A percentile compares a stretch with the other conserved stretches of the same genome.
Conservation (phyloP, 64 coral and sea anemone genomes). For the Cladopsammia gracilis region DNA sequence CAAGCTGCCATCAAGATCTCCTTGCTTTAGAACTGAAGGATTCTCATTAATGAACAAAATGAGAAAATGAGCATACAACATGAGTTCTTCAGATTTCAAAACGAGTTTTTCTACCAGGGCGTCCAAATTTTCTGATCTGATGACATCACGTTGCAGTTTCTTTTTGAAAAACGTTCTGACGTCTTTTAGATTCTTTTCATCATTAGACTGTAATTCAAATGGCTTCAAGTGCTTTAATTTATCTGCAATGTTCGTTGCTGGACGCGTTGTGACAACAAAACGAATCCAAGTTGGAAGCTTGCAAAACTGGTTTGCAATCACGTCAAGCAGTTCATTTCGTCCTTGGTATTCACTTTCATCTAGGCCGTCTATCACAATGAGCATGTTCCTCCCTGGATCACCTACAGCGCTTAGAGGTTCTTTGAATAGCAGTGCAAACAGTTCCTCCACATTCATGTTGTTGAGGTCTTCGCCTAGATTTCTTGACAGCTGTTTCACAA, state of each 20-base stretch:
- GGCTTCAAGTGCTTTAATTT: not conserved
- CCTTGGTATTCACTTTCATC: conserved; percentile 40
- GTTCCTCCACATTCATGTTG: conserved; percentile 52
- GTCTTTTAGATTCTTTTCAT: not conserved
- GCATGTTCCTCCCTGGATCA: not conserved
- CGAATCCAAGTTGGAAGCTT: conserved; percentile 32
- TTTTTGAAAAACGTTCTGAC: conserved; percentile 9
- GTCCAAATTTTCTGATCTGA: not conserved
- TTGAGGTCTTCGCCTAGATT: conserved; percentile 9
- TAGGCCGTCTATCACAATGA: conserved; percentile 49
- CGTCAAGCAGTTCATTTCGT: conserved; percentile 5
- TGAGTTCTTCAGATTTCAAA: not conserved
- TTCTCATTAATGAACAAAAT: not conserved
- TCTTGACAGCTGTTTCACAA: conserved; percentile 46
- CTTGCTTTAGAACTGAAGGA: not conserved
- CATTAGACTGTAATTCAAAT: not conserved
- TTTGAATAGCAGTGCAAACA: conserved; percentile 60
- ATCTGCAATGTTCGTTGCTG: not conserved
- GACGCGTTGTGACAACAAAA: conserved; percentile 55
- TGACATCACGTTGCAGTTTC: not conserved
- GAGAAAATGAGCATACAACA: conserved; percentile 4
- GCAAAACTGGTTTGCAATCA: conserved; percentile 8
- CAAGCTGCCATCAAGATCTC: not conserved
- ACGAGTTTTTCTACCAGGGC: not conserved
- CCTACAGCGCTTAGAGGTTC: conserved; percentile 14